Conservation (phyloP, 1,140 invertebrate species). For the Rhopalosiphum maidis region DNA sequence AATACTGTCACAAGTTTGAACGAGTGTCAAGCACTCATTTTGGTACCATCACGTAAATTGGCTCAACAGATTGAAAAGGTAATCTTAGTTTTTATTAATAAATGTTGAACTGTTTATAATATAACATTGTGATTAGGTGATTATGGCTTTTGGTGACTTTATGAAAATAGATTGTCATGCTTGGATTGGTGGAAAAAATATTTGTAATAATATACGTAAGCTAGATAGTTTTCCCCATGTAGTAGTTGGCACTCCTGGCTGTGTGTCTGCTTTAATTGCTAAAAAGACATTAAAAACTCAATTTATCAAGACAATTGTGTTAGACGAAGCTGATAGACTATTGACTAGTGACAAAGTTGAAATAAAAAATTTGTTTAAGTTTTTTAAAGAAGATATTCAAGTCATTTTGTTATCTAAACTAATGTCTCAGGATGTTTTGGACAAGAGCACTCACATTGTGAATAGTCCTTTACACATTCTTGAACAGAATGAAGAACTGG, state of each 20-base stretch:
- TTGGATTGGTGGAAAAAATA: slow-evolving; percentile 98
- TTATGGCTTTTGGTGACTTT: slow-evolving; percentile 97
- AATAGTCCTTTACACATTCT: slow-evolving; percentile 93
- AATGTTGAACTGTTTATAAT: slow-evolving; percentile 63
- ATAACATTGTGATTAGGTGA: slow-evolving; percentile 78
- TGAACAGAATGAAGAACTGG: slow-evolving; percentile 91
- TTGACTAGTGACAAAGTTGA: slow-evolving; percentile 99
- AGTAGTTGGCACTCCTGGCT: slow-evolving; percentile 97
- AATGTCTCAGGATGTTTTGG: slow-evolving; percentile 94
- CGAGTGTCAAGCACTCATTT: no score
- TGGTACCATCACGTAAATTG: no score
- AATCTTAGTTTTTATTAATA: background rate
- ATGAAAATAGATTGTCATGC: slow-evolving; percentile 93
- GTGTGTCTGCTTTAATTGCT: slow-evolving; percentile 98
- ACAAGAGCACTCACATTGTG: slow-evolving; percentile 98
- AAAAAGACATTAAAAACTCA: slow-evolving; percentile 81
- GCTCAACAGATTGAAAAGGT: no score
- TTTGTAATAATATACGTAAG: slow-evolving; percentile 93
- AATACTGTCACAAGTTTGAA: no score
- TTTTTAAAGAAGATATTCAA: slow-evolving; percentile 88
- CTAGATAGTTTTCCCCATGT: slow-evolving; percentile 93
- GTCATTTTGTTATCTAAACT: slow-evolving; percentile 97
- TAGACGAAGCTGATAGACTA: slow-evolving; percentile 99
- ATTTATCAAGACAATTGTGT: slow-evolving; percentile 95
- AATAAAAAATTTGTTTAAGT: slow-evolving; percentile 98